Evolutionary conservation across 2,797 vertebrate genomes (phyloP).

Genomic region (Periophthalmus magnuspinnatus): DNA sequence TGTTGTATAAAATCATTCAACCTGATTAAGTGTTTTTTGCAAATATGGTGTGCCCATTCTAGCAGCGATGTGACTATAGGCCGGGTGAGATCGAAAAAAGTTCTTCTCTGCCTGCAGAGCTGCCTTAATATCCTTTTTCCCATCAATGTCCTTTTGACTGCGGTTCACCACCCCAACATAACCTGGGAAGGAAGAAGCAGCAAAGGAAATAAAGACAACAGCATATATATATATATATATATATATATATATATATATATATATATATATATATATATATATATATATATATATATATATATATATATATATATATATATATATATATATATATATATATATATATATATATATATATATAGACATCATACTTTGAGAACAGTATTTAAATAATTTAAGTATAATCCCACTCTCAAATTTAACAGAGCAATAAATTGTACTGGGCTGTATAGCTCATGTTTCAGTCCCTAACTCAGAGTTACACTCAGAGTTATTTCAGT

Average conservation of each 20-base stretch:
- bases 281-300: neutral
- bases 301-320: too few relatives aligned
- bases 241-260: neutral
- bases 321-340: too few relatives aligned
- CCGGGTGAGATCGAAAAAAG: constrained; percentile 83
- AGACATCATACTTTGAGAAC: constrained; percentile 1
- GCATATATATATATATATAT: neutral
- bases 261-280: neutral
- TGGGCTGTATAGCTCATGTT: constrained; percentile 54
- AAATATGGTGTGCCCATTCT: constrained; percentile 84
- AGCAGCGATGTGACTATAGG: constrained; percentile 84
- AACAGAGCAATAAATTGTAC: constrained; percentile 41
- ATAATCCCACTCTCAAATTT: constrained; percentile 45
- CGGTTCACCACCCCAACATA: constrained; percentile 87
- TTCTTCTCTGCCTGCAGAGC: constrained; percentile 80
- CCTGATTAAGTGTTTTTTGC: constrained; percentile 86
- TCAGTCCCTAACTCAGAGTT: constrained; percentile 31
- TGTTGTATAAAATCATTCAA: constrained; percentile 36
- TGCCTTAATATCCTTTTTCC: constrained; percentile 83
- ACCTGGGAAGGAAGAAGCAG: constrained; percentile 62
- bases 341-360: too few relatives aligned
- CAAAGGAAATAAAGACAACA: constrained; percentile 25
- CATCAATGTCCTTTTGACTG: constrained; percentile 88
- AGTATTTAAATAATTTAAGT: constrained; percentile 24
- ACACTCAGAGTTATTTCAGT: constrained; percentile 36